Evolutionary conservation across 1,140 invertebrate genomes (phyloP), one percentile per base, ranked within the genome.

Genomic region (Caenorhabditis inopinata): DNA sequence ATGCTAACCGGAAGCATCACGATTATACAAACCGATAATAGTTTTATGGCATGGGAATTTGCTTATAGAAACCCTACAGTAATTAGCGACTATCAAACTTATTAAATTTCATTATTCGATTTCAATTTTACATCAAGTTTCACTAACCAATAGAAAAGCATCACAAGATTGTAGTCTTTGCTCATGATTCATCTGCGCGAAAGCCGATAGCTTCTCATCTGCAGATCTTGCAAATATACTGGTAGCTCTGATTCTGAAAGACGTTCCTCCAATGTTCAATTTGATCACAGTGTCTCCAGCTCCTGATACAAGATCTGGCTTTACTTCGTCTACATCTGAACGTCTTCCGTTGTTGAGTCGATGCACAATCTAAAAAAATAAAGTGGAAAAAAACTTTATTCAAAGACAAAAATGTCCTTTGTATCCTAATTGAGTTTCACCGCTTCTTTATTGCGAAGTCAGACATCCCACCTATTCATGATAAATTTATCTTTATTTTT

Each of bases 111-210:
- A n/a, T n/a, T n/a, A n/a, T n/a, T 18, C 35, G 7, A 32, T 18
- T 73, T 73, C 21, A 73, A 73, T 32, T 35, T 73, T 73, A 32
- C n/a, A 73, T 25, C 7, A 14, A n/a, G 27, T 16, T 51, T 9
- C 25, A 76, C 79, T 76, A 21, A 80, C 79, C 48, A 49, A 27
- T 1, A 81, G 45, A 73, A 47, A 81, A 7, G 80, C 80, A 35
- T 81, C 80, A 74, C 49, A 77, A 11, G 35, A 18, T 21, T 42
- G 25, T 6, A 77, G 25, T 51, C 80, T 32, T 25, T 73, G 81
- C 47, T 81, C 80, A 46, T 81, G 80, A 11, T 68, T 75, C 21
- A 77, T 38, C 25, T 81, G 80, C 7, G 80, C 80, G 48, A 81
- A 81, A 2, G 53, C 48, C 5, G 78, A 78, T 14, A 81, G 29